phyloP scores from a whole-genome alignment of 1,140 invertebrate species.

The Scaptodrosophila lebanonensis region DNA sequence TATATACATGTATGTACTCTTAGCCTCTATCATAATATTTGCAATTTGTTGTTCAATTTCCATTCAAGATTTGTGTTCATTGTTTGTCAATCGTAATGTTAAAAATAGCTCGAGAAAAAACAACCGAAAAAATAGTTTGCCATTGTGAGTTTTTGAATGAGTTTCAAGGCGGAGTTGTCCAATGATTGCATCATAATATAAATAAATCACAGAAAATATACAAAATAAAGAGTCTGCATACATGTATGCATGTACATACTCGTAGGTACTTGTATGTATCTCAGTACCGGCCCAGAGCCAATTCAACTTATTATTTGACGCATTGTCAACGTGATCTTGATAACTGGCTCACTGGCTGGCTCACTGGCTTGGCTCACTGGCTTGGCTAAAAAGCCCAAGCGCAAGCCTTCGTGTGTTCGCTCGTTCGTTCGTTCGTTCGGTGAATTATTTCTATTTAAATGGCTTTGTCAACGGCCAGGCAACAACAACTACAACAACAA shows the following conservation, averaged over 20 bases:
- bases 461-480: constrained; percentile 71
- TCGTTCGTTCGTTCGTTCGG: constrained; percentile 11
- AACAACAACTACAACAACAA: constrained; percentile 41
- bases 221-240: constrained; percentile 16
- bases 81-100: constrained; percentile 13
- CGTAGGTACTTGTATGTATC: too few species aligned
- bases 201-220: constrained; percentile 41
- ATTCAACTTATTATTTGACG: constrained; percentile 69
- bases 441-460: constrained; percentile 74
- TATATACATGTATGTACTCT: too few species aligned
- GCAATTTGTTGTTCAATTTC: too few species aligned
- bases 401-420: constrained; percentile 7
- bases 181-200: constrained; percentile 67
- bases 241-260: too few species aligned
- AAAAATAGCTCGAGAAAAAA: not conserved
- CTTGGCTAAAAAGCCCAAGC: too few species aligned
- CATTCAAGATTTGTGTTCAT: too few species aligned
- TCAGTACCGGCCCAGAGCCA: too few species aligned
- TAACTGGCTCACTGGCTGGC: constrained; percentile 46
- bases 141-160: constrained; percentile 28
- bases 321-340: constrained; percentile 75
- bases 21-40: too few species aligned
- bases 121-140: not conserved
- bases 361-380: constrained; percentile 18
- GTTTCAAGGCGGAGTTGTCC: constrained; percentile 20